Evolutionary conservation across 64 coral and sea anemone species (phyloP).

Genomic region (Porites australiensis): DNA sequence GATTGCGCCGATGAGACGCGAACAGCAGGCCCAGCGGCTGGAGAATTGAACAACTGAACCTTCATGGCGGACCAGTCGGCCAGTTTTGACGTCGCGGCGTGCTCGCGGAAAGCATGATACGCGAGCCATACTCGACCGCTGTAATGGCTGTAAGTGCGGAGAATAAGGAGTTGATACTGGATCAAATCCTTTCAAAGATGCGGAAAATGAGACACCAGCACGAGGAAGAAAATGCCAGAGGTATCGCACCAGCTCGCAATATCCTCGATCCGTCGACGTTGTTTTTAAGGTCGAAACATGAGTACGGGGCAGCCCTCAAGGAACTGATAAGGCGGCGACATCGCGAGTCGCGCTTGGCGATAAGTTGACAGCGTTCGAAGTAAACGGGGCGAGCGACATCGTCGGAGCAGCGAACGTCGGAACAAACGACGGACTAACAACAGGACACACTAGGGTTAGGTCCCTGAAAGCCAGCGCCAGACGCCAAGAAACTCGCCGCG

Average conservation of each 20-base stretch:
- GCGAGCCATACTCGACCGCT: conserved; percentile 12
- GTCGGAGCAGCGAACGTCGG: too few species aligned
- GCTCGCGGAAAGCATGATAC: conserved; percentile 21
- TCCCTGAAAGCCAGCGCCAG: too few species aligned
- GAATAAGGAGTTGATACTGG: conserved; percentile 11
- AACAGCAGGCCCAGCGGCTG: background rate
- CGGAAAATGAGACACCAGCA: background rate
- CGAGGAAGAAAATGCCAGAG: background rate
- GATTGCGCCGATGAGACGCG: too few species aligned
- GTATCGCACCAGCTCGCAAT: conserved; percentile 5
- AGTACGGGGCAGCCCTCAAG: conserved; percentile 17
- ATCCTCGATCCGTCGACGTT: background rate
- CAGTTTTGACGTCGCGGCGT: background rate
- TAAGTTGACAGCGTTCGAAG: too few species aligned
- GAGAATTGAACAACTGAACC: conserved; percentile 28
- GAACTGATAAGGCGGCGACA: background rate
- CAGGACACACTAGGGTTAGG: too few species aligned
- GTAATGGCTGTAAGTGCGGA: background rate
- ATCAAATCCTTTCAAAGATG: background rate
- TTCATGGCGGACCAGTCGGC: conserved; percentile 8
- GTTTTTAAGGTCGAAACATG: background rate
- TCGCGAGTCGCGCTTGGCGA: too few species aligned
- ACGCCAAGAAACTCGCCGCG: too few species aligned
- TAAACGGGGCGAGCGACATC: too few species aligned
- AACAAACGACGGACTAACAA: too few species aligned